These are phyloP conservation scores for Parnassius orleans DNA, from an alignment of 2,888 invertebrate species.

Conservation along the genomic window DNA sequence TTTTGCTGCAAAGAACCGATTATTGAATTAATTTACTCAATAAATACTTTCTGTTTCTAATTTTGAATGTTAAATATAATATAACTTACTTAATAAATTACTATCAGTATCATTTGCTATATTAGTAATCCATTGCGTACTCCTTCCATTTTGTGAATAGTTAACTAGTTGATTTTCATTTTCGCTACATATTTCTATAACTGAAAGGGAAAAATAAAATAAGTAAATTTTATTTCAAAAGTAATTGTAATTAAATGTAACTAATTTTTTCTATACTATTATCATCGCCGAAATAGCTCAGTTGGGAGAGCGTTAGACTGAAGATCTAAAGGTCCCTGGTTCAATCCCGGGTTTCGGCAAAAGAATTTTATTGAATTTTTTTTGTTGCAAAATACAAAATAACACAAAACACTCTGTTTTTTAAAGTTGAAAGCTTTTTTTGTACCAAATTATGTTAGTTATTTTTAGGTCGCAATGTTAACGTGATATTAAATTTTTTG, in stretches of 20 bases:
- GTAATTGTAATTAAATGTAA: not conserved
- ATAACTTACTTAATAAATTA: slow-evolving; percentile 53
- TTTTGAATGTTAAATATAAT: not conserved
- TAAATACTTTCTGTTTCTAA: not conserved
- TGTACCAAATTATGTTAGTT: too few species aligned
- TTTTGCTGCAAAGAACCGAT: slow-evolving; percentile 45
- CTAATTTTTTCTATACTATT: not conserved
- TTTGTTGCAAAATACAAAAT: not conserved
- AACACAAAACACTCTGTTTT: not conserved
- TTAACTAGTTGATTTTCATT: slow-evolving; percentile 52
- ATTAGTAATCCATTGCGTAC: slow-evolving; percentile 53
- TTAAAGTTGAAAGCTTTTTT: too few species aligned
- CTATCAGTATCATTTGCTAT: slow-evolving; percentile 57
- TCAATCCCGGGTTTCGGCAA: slow-evolving; percentile 24
- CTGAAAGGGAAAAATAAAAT: slow-evolving; percentile 48
- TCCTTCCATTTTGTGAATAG: slow-evolving; percentile 60
- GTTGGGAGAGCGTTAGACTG: slow-evolving; percentile 25
- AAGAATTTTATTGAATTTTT: not conserved
- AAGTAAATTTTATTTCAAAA: not conserved
- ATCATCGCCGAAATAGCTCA: slow-evolving; percentile 23
- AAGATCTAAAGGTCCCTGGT: slow-evolving; percentile 25
- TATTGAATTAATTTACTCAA: not conserved
- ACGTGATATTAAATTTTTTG: too few species aligned
- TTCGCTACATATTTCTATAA: slow-evolving; percentile 66
- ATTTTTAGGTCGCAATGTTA: too few species aligned